Base-by-base conservation (phyloP, 23 tunicate genomes). In the Halocynthia roretzi region DNA sequence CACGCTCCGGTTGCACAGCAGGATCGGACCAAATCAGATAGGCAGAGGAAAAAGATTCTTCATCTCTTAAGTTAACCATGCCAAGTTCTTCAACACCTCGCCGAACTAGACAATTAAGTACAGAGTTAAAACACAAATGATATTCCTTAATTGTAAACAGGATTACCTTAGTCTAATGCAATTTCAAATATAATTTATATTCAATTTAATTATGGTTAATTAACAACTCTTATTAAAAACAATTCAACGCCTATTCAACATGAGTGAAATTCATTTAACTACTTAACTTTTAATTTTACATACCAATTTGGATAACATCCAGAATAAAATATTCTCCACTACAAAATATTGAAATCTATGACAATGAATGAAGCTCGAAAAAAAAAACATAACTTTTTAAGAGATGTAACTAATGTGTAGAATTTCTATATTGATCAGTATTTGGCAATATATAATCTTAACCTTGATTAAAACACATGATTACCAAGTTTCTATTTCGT, bases 401-500 rank as follows among this genome's bases (percentile, higher is more conserved):
- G 44, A 1, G 44, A 31, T 4, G 44, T 31, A 31, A 31, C 44
- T 31, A 31, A 31, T 31, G 4, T 31, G 44, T 4, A 31, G 44
- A 31, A 31, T 31, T 31, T 31, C 44, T 31, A 1, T 31, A 31
- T 31, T 31, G 44, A 31, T 31, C 44, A 31, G 44, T 31, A 0
- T 0, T 31, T 31, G 44, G 44, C 44, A 31, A 31, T 31, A 31
- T 31, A 31, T 31, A 31, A 31, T 31, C 44, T 31, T 31, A 31
- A 31, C 44, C 44, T 31, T 31, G 44, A 4, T 0, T 31, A 31
- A 53, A 80, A 18, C n/a, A 12, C 15, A 10, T 17, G 67, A n/a
- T 74, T 75, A 90, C 96, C 96, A 22, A 90, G 75, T 20, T 90
- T 85, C 69, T 90, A 90, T 84, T 76, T 84, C 78, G 91, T 86